Evolutionary conservation across 2,797 vertebrate genomes (phyloP).

Genomic region (Pseudochirops corinnae): DNA sequence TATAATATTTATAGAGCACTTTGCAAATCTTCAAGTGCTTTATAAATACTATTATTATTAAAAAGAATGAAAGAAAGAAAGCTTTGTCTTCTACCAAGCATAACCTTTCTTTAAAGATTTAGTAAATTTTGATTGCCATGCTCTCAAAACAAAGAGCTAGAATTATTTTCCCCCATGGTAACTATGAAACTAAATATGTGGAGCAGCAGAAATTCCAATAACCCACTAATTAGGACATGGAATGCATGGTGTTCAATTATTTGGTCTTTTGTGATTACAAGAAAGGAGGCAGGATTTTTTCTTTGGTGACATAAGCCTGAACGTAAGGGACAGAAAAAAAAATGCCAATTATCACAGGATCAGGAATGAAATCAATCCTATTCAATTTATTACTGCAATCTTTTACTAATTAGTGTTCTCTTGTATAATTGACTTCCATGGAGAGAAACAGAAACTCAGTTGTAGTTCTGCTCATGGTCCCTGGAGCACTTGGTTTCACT

Average conservation of each 20-base stretch:
- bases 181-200: background rate
- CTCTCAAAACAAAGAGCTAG: background rate
- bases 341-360: background rate
- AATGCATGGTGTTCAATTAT: background rate
- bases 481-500: background rate
- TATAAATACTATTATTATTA: background rate
- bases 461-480: background rate
- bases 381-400: background rate
- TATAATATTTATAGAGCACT: background rate
- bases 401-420: background rate
- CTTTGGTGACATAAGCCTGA: background rate
- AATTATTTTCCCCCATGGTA: background rate
- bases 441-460: background rate
- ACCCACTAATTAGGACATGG: background rate
- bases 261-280: background rate
- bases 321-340: background rate
- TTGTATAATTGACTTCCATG: background rate
- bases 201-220: background rate
- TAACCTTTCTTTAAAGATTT: background rate
- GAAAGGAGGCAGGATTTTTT: background rate
- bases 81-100: background rate
- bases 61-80: background rate
- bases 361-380: background rate
- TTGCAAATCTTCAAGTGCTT: background rate
- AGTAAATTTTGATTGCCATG: background rate